phyloP scores from a whole-genome alignment of 2,113 vertebrate genomes.

The Macaca nemestrina region DNA sequence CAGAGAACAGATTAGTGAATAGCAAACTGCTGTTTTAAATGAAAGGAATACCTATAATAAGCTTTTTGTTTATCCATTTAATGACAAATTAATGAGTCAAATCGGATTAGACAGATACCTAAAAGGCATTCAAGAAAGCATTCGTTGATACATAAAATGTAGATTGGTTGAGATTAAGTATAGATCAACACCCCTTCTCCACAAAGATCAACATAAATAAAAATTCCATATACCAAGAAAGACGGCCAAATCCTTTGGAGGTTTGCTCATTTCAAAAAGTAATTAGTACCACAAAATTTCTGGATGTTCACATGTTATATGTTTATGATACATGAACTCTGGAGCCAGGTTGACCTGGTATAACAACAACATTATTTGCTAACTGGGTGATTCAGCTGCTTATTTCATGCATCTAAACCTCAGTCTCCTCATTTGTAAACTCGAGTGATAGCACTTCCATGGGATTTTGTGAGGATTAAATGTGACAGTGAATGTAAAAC shows the following conservation, averaged over 20 bases:
- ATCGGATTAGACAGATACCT: neutral
- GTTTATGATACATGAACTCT: neutral
- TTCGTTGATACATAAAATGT: neutral
- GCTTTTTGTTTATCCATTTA: neutral
- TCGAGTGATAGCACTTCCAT: neutral
- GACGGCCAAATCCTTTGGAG: neutral
- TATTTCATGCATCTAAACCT: neutral
- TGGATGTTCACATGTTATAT: neutral
- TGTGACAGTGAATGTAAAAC: neutral
- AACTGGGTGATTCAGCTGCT: neutral
- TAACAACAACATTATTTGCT: neutral
- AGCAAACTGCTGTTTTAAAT: neutral
- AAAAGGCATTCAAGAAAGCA: neutral
- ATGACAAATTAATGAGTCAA: neutral
- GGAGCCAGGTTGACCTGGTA: neutral
- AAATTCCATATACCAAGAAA: neutral
- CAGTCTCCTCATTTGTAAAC: neutral
- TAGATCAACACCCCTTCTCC: neutral
- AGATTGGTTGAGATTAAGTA: neutral
- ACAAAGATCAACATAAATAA: neutral
- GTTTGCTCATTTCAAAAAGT: neutral
- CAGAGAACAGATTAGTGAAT: neutral
- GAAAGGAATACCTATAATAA: neutral
- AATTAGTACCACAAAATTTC: neutral
- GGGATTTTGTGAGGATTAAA: neutral